These are phyloP conservation scores for Halyomorpha halys DNA, from an alignment of 1,140 invertebrate genomes.

Conservation along the genomic window DNA sequence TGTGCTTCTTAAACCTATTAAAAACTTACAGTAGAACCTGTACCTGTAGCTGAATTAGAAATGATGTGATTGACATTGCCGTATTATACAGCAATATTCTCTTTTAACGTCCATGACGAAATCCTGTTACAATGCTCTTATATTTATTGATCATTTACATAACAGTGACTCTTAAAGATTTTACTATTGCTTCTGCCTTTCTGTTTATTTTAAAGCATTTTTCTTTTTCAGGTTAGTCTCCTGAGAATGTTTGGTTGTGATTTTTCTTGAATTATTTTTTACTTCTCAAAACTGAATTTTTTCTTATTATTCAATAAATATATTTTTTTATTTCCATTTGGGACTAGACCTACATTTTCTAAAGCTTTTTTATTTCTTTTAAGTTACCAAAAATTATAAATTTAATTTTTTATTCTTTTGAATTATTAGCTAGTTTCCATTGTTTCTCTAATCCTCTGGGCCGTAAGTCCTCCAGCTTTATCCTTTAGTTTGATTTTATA, in stretches of 20 bases:
- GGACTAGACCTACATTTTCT: neutral
- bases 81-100: no score
- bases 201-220: neutral
- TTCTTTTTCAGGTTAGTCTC: neutral
- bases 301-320: neutral
- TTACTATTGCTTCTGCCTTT: neutral
- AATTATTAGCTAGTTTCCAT: no score
- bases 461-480: neutral
- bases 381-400: constrained; percentile 2
- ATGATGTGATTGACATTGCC: no score
- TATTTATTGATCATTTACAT: no score
- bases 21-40: no score
- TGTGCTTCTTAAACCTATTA: no score
- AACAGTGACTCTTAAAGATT: neutral
- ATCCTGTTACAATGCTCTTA: no score
- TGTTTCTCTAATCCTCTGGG: constrained; percentile 6
- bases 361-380: neutral
- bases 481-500: no score
- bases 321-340: neutral
- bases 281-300: neutral
- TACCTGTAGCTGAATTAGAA: no score
- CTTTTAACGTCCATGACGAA: no score
- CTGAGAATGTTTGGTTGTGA: neutral
- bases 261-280: neutral
- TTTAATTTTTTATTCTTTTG: no score